Conservation (phyloP, 2,888 invertebrate species). For the Cyaniris semiargus region DNA sequence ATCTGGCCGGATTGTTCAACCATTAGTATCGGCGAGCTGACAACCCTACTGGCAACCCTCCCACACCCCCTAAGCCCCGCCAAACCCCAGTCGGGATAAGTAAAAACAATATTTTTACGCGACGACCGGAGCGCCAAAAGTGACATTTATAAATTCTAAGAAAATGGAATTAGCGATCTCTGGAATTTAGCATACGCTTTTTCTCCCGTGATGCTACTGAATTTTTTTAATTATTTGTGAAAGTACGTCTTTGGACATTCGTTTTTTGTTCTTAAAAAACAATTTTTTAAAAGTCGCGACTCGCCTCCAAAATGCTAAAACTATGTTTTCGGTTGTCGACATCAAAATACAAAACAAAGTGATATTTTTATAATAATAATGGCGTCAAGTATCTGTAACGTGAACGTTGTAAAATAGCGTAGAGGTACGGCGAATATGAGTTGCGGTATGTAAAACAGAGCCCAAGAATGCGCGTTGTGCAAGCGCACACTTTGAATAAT, state of each 20-base stretch:
- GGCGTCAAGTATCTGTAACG: constrained; percentile 9
- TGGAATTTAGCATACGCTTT: constrained; percentile 37
- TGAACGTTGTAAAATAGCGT: constrained; percentile 18
- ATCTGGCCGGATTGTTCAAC: not conserved
- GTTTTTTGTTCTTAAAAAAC: not conserved
- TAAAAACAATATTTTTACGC: constrained; percentile 80
- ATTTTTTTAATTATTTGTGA: not conserved
- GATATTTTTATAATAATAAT: not conserved
- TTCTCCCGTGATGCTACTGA: not conserved
- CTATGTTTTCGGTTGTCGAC: not conserved
- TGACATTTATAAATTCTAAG: constrained; percentile 76
- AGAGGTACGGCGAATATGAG: constrained; percentile 32
- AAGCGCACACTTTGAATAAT: constrained; percentile 66
- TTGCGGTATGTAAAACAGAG: constrained; percentile 55
- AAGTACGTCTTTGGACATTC: not conserved
- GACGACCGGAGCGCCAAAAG: constrained; percentile 70
- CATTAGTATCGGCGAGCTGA: not conserved
- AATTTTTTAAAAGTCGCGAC: not conserved
- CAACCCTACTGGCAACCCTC: constrained; percentile 41
- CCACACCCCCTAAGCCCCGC: constrained; percentile 45
- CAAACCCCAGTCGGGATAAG: constrained; percentile 62
- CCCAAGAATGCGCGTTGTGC: constrained; percentile 54
- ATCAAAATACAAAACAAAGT: not conserved
- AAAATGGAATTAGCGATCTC: constrained; percentile 71
- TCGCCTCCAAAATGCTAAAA: not conserved